These are phyloP conservation scores for Alca torda DNA, from an alignment of 2,797 vertebrate species.

Conservation along the genomic window DNA sequence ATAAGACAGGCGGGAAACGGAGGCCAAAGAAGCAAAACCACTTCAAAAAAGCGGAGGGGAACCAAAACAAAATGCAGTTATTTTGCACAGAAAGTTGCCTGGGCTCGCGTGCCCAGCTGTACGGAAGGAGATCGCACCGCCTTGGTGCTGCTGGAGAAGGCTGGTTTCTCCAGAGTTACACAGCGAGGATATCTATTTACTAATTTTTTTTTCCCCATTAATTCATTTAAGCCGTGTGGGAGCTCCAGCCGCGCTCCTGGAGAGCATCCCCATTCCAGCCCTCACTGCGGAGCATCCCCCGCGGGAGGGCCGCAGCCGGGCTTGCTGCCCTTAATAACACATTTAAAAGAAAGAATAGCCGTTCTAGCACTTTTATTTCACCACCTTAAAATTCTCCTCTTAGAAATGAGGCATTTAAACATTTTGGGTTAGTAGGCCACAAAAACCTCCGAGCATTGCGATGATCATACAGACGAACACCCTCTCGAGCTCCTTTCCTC, in stretches of 20 bases:
- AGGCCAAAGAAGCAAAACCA: neutral
- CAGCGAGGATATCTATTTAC: neutral
- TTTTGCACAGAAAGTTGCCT: neutral
- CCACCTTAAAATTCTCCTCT: neutral
- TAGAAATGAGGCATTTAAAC: neutral
- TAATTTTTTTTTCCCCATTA: neutral
- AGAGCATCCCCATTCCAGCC: neutral
- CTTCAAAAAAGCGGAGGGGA: neutral
- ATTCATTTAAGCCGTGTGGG: neutral
- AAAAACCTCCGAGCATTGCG: neutral
- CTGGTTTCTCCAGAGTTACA: neutral
- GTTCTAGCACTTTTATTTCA: neutral
- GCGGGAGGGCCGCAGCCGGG: neutral
- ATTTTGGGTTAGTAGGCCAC: neutral
- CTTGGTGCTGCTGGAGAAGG: neutral
- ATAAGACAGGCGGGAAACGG: fast-evolving
- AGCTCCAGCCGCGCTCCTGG: neutral
- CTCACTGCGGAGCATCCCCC: neutral
- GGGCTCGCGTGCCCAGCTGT: neutral
- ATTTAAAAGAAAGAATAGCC: neutral
- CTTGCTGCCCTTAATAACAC: neutral
- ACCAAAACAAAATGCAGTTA: neutral
- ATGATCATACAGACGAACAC: neutral
- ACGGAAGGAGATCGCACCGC: fast-evolving
- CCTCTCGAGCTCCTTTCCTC: neutral